Conservation (phyloP, 2,888 invertebrate genomes). For the Watsonalla binaria region DNA sequence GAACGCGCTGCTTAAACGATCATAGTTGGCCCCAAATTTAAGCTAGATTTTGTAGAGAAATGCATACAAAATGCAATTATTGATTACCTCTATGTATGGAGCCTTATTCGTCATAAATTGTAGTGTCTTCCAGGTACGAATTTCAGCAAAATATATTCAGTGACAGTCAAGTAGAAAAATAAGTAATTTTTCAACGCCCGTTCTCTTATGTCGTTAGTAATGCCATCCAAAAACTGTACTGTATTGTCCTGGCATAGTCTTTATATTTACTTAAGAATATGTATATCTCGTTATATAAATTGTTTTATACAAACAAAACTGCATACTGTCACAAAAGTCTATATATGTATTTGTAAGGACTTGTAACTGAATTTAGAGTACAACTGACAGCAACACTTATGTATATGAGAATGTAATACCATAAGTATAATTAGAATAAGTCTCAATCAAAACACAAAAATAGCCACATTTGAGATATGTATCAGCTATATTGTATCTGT, state of each 20-base stretch:
- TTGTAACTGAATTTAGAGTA: not conserved
- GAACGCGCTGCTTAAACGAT: no score
- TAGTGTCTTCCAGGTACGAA: no score
- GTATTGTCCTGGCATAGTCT: no score
- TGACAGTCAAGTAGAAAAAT: no score
- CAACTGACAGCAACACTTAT: not conserved
- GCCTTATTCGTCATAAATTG: no score
- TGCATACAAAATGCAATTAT: constrained; percentile 19
- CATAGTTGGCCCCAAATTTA: no score
- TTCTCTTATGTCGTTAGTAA: no score
- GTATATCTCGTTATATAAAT: constrained; percentile 6
- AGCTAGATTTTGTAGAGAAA: constrained; percentile 33
- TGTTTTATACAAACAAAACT: constrained; percentile 9
- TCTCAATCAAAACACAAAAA: constrained; percentile 19
- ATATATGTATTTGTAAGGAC: constrained; percentile 6
- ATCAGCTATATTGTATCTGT: not conserved
- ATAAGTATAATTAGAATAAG: constrained; percentile 26
- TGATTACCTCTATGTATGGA: constrained; percentile 17
- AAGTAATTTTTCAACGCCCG: no score
- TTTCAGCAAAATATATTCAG: no score
- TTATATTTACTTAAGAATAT: not conserved
- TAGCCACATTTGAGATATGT: constrained; percentile 15
- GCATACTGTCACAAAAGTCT: constrained; percentile 26
- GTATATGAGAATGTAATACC: constrained; percentile 22
- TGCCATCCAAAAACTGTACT: no score